Base-by-base conservation (phyloP, 2,888 invertebrate species). In the Alloplasta piceator region DNA sequence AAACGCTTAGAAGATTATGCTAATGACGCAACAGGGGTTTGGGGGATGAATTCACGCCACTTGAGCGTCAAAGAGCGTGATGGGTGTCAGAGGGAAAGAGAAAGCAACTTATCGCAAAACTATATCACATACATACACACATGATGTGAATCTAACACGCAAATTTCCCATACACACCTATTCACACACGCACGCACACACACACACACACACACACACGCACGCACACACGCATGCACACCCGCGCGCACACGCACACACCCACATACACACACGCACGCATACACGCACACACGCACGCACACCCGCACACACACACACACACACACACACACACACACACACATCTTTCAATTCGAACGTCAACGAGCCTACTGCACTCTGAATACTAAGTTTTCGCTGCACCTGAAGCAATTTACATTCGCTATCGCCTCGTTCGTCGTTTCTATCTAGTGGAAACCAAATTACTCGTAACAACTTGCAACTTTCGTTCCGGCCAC, bases 351-450 rank as follows among this genome's bases (percentile, higher is more conserved):
- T 12, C 58, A 48, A 74, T 55, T 41, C 16, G 48, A 58, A 70
- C 63, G 56, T 55, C 63, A 64, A 56, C 64, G 63, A 48, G 58
- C 48, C 50, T 66, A 64, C 58, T 77, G 66, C 66, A 60, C 75
- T 75, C 66, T 75, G 79, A 75, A 80, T 79, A 75, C 71, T 80
- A 75, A 75, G 71, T 71, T 52, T 60, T 80, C 71, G 75, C 71
- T 80, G 79, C 75, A 75, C 79, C 75, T 75, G 75, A 80, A 75
- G 79, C 79, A 75, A 80, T 80, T 80, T 75, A 66, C 79, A 80
- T 80, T 75, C 61, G 52, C 75, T 70, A 70, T 70, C 63, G 63
- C 63, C n/a, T 56, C 68, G 10, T 61, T 48, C 75, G 66, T 64
- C 79, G 74, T 75, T 66, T 74, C 6, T 58, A 50, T 74, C 58